These are phyloP conservation scores for Ichneumoninae sp. DNA, from an alignment of 2,888 invertebrate genomes.

Conservation along the genomic window DNA sequence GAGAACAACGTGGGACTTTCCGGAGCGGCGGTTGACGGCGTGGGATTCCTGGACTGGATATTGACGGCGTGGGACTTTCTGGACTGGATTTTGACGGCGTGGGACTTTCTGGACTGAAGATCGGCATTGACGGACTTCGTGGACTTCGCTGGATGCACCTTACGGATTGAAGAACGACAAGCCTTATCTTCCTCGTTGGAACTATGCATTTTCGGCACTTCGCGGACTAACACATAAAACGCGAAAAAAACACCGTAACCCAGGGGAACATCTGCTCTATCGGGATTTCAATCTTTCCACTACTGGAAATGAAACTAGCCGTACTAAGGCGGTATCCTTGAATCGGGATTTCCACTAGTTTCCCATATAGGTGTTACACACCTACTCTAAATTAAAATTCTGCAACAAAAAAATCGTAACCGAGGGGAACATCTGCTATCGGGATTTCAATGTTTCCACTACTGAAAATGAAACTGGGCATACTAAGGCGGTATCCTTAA, in stretches of 20 bases:
- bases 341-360: neutral
- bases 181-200: neutral
- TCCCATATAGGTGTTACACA: constrained; percentile 9
- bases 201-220: neutral
- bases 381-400: constrained; percentile 5
- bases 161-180: neutral
- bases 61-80: constrained; percentile 16
- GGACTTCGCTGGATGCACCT: neutral
- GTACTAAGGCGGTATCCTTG: neutral
- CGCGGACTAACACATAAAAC: neutral
- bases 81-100: neutral
- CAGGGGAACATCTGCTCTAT: neutral
- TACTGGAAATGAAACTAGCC: neutral
- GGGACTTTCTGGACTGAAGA: neutral
- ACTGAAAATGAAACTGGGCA: neutral
- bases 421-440: neutral
- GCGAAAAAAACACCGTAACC: neutral
- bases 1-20: constrained; percentile 24
- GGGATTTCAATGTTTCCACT: neutral
- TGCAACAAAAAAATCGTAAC: neutral
- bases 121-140: neutral
- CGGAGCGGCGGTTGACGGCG: neutral
- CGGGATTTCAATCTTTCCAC: neutral
- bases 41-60: neutral
- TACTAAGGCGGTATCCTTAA: neutral